These are phyloP conservation scores for Scleropages formosus DNA, from an alignment of 2,797 vertebrate genomes.

Conservation along the genomic window DNA sequence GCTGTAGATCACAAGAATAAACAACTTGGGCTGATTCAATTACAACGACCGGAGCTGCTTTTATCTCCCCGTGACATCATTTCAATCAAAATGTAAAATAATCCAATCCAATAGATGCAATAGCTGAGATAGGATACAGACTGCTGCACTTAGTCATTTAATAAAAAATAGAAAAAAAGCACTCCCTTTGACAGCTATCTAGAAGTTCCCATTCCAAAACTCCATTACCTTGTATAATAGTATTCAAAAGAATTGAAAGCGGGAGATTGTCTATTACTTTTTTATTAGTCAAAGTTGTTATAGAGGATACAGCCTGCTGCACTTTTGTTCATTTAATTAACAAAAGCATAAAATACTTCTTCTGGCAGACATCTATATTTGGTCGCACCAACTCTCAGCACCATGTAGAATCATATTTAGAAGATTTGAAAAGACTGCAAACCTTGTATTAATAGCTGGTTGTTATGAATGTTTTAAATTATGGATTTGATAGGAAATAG, in stretches of 20 bases:
- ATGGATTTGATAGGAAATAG: constrained; percentile 73
- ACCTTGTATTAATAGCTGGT: constrained; percentile 67
- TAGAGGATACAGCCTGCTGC: constrained; percentile 66
- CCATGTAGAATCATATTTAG: constrained; percentile 65
- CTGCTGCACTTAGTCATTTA: constrained; percentile 92
- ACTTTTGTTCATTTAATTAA: constrained; percentile 92
- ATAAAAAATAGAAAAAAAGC: constrained; percentile 75
- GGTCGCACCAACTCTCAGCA: constrained; percentile 64
- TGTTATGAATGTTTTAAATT: constrained; percentile 73
- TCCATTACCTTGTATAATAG: constrained; percentile 89
- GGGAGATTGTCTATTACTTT: constrained; percentile 81
- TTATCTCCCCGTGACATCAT: constrained; percentile 97
- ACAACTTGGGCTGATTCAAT: constrained; percentile 95
- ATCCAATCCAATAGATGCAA: constrained; percentile 93
- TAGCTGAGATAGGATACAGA: constrained; percentile 92
- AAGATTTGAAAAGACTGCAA: constrained; percentile 64
- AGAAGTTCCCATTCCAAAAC: constrained; percentile 84
- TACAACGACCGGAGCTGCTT: constrained; percentile 85
- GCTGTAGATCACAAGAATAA: constrained; percentile 93
- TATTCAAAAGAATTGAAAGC: constrained; percentile 76
- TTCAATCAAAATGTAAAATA: constrained; percentile 99
- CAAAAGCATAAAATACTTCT: constrained; percentile 73
- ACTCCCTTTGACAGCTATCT: constrained; percentile 79
- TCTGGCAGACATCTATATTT: constrained; percentile 56
- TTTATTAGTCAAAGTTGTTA: constrained; percentile 73